Evolutionary conservation across 2,797 vertebrate species (phyloP).

Genomic region (Vireo griseus): DNA sequence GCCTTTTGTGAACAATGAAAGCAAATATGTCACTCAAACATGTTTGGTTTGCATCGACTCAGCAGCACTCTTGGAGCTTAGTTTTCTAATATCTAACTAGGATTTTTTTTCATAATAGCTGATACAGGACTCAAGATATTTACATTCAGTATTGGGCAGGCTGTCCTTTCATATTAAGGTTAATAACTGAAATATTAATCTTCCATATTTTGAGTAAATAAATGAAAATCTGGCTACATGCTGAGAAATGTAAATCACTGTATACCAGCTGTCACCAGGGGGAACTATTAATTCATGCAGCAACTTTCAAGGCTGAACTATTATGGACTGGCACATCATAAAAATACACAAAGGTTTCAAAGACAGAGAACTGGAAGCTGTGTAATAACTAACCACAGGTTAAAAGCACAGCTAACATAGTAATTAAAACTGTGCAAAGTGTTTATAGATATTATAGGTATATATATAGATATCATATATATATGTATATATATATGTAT

Average conservation of each 20-base stretch:
- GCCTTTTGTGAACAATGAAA: not conserved
- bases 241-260: slow-evolving; percentile 19
- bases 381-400: not conserved
- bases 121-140: not conserved
- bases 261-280: slow-evolving; percentile 34
- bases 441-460: not conserved
- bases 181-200: slow-evolving; percentile 21
- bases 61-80: not conserved
- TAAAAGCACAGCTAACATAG: not conserved
- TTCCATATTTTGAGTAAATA: slow-evolving; percentile 18
- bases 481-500: not conserved
- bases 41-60: not conserved
- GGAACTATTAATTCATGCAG: slow-evolving; percentile 48
- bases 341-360: not conserved
- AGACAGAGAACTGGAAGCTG: not conserved
- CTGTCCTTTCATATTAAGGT: not conserved
- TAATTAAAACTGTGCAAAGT: not conserved
- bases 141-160: not conserved
- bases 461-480: not conserved
- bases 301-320: not conserved
- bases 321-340: not conserved
- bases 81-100: not conserved
- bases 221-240: not conserved
- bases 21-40: not conserved
- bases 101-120: not conserved